phyloP scores from a whole-genome alignment of 2,888 invertebrate genomes.

The Halictus ligatus region DNA sequence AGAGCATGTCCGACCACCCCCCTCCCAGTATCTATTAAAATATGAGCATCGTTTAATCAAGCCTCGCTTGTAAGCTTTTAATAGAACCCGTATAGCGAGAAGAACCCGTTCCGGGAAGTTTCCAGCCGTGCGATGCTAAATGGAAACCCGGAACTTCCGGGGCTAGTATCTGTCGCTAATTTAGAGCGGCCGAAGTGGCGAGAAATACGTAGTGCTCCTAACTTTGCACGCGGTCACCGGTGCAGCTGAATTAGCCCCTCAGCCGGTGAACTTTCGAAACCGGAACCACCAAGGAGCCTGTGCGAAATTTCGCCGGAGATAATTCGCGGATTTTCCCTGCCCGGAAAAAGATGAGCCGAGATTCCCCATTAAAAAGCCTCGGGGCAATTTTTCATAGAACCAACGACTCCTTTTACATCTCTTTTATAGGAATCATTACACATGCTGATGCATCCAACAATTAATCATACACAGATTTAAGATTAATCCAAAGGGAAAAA shows the following conservation, averaged over 20 bases:
- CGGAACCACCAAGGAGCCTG: conserved; percentile 14
- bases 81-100: conserved; percentile 9
- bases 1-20: neutral
- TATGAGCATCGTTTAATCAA: conserved; percentile 33
- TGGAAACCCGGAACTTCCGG: conserved; percentile 31
- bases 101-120: conserved; percentile 22
- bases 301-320: conserved; percentile 18
- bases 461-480: neutral
- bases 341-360: neutral
- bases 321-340: conserved; percentile 17
- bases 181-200: conserved; percentile 25
- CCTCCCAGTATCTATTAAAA: conserved; percentile 1
- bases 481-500: too few species aligned
- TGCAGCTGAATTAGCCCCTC: conserved; percentile 24
- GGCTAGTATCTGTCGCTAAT: conserved; percentile 39
- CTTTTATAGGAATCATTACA: neutral
- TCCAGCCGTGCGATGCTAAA: conserved; percentile 23
- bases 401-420: neutral
- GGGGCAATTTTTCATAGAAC: neutral
- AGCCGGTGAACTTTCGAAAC: conserved; percentile 12
- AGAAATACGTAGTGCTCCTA: conserved; percentile 24
- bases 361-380: neutral
- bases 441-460: neutral
- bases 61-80: conserved; percentile 27
- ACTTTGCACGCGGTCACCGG: conserved; percentile 32